Evolutionary conservation across 1,140 invertebrate genomes (phyloP).

Genomic region (Drosophila kepulauana): DNA sequence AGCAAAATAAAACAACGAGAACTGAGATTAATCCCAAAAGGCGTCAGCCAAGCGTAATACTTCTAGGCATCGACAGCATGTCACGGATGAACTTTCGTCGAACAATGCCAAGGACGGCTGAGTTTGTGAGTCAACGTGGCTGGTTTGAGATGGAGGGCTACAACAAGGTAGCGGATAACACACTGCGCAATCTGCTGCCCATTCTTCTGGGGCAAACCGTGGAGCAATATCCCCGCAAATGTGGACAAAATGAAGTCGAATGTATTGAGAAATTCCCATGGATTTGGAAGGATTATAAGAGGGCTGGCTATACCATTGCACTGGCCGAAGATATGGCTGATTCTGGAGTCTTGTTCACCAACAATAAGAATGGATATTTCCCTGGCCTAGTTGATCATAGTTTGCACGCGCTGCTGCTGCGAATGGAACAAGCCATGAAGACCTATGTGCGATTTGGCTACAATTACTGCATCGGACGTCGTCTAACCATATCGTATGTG

Average conservation of each 20-base stretch:
- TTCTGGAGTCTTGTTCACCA: constrained; percentile 91
- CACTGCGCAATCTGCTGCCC: constrained; percentile 31
- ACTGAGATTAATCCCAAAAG: not conserved
- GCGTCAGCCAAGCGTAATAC: constrained; percentile 49
- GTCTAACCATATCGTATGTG: constrained; percentile 86
- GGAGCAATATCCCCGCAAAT: not conserved
- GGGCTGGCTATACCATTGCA: constrained; percentile 90
- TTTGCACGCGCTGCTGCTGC: constrained; percentile 89
- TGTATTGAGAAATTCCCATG: constrained; percentile 13
- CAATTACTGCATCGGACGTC: constrained; percentile 86
- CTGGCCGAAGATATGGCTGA: constrained; percentile 90
- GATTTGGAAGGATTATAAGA: constrained; percentile 66
- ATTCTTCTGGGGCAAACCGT: constrained; percentile 26
- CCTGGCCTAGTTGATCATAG: constrained; percentile 92
- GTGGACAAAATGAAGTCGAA: not conserved
- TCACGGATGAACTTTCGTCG: constrained; percentile 84
- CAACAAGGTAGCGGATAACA: constrained; percentile 52
- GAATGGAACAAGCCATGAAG: constrained; percentile 84
- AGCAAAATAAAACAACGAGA: not conserved
- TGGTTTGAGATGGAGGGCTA: constrained; percentile 68
- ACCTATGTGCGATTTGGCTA: constrained; percentile 1
- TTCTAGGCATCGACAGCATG: constrained; percentile 57
- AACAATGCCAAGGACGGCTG: constrained; percentile 53
- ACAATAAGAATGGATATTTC: constrained; percentile 90
- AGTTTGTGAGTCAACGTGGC: constrained; percentile 27